Conservation (phyloP, 2,888 invertebrate species). For the Germaria angustata region DNA sequence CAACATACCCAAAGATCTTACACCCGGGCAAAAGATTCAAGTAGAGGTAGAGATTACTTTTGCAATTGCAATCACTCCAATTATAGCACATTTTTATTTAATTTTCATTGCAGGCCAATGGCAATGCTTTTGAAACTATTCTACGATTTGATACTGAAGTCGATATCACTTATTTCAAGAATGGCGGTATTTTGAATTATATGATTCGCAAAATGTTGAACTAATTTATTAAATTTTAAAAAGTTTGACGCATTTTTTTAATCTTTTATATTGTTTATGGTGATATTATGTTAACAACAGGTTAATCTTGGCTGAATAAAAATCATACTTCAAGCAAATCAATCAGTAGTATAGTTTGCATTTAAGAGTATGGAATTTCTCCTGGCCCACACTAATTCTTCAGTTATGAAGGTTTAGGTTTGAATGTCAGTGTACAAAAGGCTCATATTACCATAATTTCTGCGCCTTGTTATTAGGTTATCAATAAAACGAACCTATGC, state of each 20-base stretch:
- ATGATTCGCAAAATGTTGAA: slow-evolving; percentile 94
- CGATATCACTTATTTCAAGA: slow-evolving; percentile 93
- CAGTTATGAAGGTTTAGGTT: too few species aligned
- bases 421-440: too few species aligned
- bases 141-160: slow-evolving; percentile 98
- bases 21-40: slow-evolving; percentile 87
- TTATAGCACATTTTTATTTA: slow-evolving; percentile 42
- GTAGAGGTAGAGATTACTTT: slow-evolving; percentile 83
- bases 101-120: slow-evolving; percentile 81
- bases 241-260: slow-evolving; percentile 54
- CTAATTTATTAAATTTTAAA: slow-evolving; percentile 60
- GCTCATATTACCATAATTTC: too few species aligned
- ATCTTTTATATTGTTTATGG: slow-evolving; percentile 38
- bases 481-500: too few species aligned
- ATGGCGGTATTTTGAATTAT: slow-evolving; percentile 98
- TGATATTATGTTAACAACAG: slow-evolving; percentile 46
- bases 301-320: slow-evolving; percentile 6
- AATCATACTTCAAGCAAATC: neutral
- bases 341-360: too few species aligned
- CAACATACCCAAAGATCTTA: slow-evolving; percentile 84
- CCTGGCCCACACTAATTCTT: too few species aligned
- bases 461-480: too few species aligned
- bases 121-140: slow-evolving; percentile 87
- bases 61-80: neutral
- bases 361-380: too few species aligned